Evolutionary conservation across 2,888 invertebrate species (phyloP), one percentile per base, ranked within the genome.

Genomic region (Salticus scenicus): DNA sequence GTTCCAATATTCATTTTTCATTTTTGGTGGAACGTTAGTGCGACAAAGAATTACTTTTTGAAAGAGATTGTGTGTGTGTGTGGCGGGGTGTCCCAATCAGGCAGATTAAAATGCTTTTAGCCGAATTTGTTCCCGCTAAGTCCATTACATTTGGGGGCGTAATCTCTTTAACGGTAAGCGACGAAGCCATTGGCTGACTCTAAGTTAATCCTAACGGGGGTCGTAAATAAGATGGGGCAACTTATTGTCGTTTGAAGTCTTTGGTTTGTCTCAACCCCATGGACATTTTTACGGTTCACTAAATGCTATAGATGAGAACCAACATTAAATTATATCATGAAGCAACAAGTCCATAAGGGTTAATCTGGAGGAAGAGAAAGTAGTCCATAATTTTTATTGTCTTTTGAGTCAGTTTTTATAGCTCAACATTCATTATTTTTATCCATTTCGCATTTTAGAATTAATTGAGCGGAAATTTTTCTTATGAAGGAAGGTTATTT

Each of bases 71-170:
- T 20, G 17, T 57, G 73, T n/a, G 30, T 10, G 28, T 31, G 17
- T 10, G 0, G 17, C 14, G 17, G 41, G 14, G 14, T n/a, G 14
- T 51, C 70, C 67, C 67, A 24, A 28, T 30, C 30, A 67, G 76
- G 31, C 33, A 84, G 83, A 84, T 84, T 84, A 84, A 84, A 84
- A 84, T 84, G 83, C 83, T 84, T 84, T 84, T 84, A 84, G 83
- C 77, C 73, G 83, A 83, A 83, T 76, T 83, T 66, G 67, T 73
- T 33, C 71, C 69, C 71, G 64, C 70, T 82, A 82, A 82, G 75
- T 70, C 82, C 42, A 82, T 82, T 82, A 82, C 81, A 33, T 47
- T 20, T 24, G 74, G 75, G 81, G 72, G 78, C 51, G 69, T 84
- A 84, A 84, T 84, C 83, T 77, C 83, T 66, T 84, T 84, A 84